Evolutionary conservation across 2,797 vertebrate species (phyloP).

Genomic region (Malurus leucopterus): DNA sequence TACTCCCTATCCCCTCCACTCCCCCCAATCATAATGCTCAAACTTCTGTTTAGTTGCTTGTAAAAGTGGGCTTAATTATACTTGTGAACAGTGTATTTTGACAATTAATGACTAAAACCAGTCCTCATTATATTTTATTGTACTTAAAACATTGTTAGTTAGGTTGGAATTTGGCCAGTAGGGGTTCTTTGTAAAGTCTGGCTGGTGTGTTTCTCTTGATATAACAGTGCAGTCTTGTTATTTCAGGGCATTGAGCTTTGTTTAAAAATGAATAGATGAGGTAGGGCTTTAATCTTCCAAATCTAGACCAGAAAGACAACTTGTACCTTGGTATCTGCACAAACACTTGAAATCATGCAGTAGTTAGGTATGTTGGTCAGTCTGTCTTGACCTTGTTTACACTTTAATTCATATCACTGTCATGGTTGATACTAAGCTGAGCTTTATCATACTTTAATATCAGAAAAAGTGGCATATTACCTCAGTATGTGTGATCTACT

Average conservation of each 20-base stretch:
- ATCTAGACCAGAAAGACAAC: background rate
- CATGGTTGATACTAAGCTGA: background rate
- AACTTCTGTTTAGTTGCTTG: conserved; percentile 40
- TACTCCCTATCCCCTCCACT: no score
- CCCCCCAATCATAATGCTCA: background rate
- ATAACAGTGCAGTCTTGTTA: background rate
- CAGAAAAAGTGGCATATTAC: background rate
- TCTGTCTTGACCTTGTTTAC: conserved; percentile 32
- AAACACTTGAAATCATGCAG: background rate
- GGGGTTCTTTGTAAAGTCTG: conserved; percentile 17
- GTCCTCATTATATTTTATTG: conserved; percentile 72
- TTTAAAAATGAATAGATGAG: conserved; percentile 18
- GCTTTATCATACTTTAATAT: background rate
- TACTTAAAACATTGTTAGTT: conserved; percentile 51
- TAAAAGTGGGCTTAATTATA: conserved; percentile 61
- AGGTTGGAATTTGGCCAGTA: conserved; percentile 53
- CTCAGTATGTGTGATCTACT: background rate
- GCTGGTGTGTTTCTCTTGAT: conserved; percentile 14
- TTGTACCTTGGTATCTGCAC: background rate
- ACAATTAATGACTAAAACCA: conserved; percentile 66
- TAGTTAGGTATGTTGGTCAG: background rate
- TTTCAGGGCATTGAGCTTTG: conserved; percentile 8
- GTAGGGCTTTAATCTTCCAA: conserved; percentile 11
- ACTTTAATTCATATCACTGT: background rate
- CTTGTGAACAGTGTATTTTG: conserved; percentile 54